Conservation (phyloP, 2,797 vertebrate genomes). For the Cossypha polioptera region DNA sequence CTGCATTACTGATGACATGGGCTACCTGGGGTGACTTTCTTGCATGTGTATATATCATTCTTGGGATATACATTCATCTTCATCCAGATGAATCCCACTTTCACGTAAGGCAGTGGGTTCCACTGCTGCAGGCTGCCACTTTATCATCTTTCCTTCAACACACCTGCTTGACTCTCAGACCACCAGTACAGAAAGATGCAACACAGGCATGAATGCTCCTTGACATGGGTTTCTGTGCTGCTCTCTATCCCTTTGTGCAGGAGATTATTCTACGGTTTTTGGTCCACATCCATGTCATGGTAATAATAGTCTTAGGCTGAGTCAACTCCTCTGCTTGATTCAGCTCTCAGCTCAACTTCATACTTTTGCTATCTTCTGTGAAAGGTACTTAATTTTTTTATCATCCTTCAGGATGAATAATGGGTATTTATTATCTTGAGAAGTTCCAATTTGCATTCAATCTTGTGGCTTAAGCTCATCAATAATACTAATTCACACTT, state of each 20-base stretch:
- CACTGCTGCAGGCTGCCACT: neutral
- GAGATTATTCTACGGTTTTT: neutral
- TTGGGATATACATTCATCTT: neutral
- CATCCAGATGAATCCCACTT: neutral
- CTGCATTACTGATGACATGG: neutral
- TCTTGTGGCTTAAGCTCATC: neutral
- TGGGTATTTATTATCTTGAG: neutral
- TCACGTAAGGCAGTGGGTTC: neutral
- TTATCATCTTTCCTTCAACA: neutral
- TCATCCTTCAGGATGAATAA: constrained; percentile 2
- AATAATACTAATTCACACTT: constrained; percentile 32
- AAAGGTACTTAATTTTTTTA: neutral
- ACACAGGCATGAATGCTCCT: neutral
- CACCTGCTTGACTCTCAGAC: neutral
- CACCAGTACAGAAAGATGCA: neutral
- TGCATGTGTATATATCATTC: neutral
- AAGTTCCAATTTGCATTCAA: constrained; percentile 23
- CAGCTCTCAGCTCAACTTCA: neutral
- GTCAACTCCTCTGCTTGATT: neutral
- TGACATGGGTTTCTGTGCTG: neutral
- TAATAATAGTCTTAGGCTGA: neutral
- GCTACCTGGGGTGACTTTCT: neutral
- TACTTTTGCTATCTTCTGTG: neutral
- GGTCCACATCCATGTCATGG: too few relatives aligned
- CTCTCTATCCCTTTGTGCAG: neutral